Evolutionary conservation across 2,888 invertebrate species (phyloP).

Genomic region (Junonia oenone): DNA sequence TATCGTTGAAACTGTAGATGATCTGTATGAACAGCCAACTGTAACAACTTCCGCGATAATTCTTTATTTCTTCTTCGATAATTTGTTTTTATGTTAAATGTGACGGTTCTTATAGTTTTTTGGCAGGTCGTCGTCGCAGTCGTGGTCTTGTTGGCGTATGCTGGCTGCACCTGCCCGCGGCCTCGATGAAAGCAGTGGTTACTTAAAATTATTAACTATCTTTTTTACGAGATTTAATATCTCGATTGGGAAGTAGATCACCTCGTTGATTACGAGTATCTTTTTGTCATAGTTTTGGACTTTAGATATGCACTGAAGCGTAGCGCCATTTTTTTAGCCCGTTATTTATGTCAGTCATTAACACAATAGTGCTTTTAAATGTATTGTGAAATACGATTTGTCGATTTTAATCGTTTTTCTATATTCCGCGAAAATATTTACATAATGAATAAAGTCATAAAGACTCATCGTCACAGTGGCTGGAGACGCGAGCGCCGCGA

Average conservation of each 20-base stretch:
- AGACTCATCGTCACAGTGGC: constrained; percentile 15
- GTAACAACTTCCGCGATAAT: constrained; percentile 74
- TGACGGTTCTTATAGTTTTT: constrained; percentile 49
- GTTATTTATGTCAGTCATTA: constrained; percentile 48
- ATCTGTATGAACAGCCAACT: constrained; percentile 70
- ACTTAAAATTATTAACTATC: constrained; percentile 68
- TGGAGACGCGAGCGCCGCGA: constrained; percentile 3
- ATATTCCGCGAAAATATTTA: constrained; percentile 15
- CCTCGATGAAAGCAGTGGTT: constrained; percentile 56
- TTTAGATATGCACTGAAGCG: constrained; percentile 50
- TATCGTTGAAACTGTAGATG: constrained; percentile 64
- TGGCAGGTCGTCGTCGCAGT: constrained; percentile 30
- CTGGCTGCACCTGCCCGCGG: constrained; percentile 50
- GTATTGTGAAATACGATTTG: constrained; percentile 42
- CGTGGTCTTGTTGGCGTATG: constrained; percentile 52
- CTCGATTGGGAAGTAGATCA: constrained; percentile 72
- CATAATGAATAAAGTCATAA: constrained; percentile 14
- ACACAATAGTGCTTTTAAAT: constrained; percentile 49
- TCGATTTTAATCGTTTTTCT: constrained; percentile 17
- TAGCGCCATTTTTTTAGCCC: constrained; percentile 47
- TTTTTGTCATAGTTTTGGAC: constrained; percentile 67
- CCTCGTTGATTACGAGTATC: constrained; percentile 68
- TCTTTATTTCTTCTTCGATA: constrained; percentile 70
- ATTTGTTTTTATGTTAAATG: constrained; percentile 70
- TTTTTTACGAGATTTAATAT: constrained; percentile 69